Conservation (phyloP, 2,888 invertebrate species). For the Liopterus haemorrhoidalis region DNA sequence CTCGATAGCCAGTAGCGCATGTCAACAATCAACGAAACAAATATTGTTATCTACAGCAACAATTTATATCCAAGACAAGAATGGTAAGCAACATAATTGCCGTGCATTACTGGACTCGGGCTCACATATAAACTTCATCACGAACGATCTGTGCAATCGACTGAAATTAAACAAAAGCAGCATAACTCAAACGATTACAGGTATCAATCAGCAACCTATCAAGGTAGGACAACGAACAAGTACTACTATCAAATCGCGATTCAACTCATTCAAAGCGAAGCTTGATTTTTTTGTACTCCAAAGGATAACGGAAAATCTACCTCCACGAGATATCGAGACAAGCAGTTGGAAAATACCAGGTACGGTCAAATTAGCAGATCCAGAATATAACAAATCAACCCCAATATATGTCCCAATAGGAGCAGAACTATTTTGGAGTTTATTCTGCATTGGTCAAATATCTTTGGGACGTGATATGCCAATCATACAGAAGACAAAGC, state of each 20-base stretch:
- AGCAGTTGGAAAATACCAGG: constrained; percentile 24
- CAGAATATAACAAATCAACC: constrained; percentile 19
- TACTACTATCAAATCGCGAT: constrained; percentile 14
- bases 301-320: constrained; percentile 28
- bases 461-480: background rate
- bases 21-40: no score
- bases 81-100: constrained; percentile 19
- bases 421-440: constrained; percentile 24
- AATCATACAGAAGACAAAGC: constrained; percentile 21
- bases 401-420: constrained; percentile 29
- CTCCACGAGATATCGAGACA: constrained; percentile 19
- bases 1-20: background rate
- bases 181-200: background rate
- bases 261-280: constrained; percentile 17
- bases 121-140: constrained; percentile 25
- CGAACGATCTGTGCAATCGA: constrained; percentile 13
- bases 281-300: constrained; percentile 25
- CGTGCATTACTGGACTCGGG: constrained; percentile 28
- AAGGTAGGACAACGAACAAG: background rate
- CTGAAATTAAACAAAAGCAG: constrained; percentile 14
- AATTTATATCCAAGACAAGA: constrained; percentile 17
- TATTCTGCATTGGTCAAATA: constrained; percentile 21
- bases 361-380: constrained; percentile 28
- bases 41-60: constrained; percentile 28
- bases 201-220: background rate